phyloP scores from a whole-genome alignment of 2,113 vertebrate species.

The Larimichthys polyactis region DNA sequence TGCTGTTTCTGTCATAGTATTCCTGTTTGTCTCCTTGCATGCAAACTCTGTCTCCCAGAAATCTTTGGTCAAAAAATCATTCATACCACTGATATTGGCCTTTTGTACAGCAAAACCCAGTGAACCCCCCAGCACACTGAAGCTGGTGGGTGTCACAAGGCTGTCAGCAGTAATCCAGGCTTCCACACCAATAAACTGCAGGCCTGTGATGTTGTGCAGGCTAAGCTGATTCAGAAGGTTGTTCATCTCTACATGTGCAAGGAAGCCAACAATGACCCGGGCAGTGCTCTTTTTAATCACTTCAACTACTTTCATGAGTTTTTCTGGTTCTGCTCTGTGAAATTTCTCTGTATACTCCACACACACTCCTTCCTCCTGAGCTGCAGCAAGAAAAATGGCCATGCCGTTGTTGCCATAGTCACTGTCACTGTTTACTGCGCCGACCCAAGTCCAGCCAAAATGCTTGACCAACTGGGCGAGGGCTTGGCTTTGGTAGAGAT shows the following conservation, averaged over 20 bases:
- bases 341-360: constrained; percentile 82
- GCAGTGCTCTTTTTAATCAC: constrained; percentile 77
- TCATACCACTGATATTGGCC: constrained; percentile 74
- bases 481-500: constrained; percentile 78
- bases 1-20: background rate
- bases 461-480: constrained; percentile 80
- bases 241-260: constrained; percentile 81
- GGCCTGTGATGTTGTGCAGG: constrained; percentile 78
- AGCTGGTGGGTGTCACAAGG: constrained; percentile 76
- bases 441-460: constrained; percentile 85
- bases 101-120: constrained; percentile 81
- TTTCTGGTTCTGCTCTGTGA: constrained; percentile 71
- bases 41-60: constrained; percentile 77
- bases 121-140: constrained; percentile 74
- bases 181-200: constrained; percentile 82
- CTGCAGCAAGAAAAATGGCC: constrained; percentile 78
- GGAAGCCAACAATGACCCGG: constrained; percentile 79
- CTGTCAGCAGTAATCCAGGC: constrained; percentile 82
- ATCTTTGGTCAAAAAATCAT: constrained; percentile 67
- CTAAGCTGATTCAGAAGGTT: constrained; percentile 77
- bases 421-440: constrained; percentile 80
- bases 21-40: constrained; percentile 26
- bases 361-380: constrained; percentile 79
- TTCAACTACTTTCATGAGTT: constrained; percentile 76
- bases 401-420: constrained; percentile 85